These are phyloP conservation scores for Pipistrellus pipistrellus DNA, from an alignment of 2,797 vertebrate species.

Conservation along the genomic window DNA sequence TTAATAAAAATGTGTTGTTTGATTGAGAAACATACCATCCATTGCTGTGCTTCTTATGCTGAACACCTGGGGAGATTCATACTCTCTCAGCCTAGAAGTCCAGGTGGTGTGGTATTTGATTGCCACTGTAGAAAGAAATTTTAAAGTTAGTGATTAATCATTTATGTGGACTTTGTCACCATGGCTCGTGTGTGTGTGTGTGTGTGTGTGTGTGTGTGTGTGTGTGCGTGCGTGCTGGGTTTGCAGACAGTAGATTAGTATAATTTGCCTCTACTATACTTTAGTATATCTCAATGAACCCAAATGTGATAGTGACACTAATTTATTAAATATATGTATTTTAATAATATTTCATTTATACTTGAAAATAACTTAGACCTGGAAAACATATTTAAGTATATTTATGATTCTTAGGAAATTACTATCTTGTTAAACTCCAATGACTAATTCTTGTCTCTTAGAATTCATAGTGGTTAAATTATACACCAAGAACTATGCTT, in stretches of 20 bases:
- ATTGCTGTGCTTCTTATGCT: not conserved
- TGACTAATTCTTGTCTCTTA: conserved; percentile 66
- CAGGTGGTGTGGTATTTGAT: not conserved
- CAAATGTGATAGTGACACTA: not conserved
- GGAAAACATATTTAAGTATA: conserved; percentile 26
- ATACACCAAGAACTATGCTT: conserved; percentile 27
- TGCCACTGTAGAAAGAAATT: conserved; percentile 42
- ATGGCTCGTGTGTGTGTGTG: not conserved
- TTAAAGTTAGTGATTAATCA: conserved; percentile 73
- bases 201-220: not conserved
- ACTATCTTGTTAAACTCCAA: conserved; percentile 23
- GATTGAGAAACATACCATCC: not conserved
- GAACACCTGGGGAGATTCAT: not conserved
- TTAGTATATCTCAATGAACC: not conserved
- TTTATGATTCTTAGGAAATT: conserved; percentile 64
- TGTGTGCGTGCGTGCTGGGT: not conserved
- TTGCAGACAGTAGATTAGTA: not conserved
- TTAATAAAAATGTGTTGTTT: conserved; percentile 32
- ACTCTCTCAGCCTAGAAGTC: not conserved
- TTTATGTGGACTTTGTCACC: conserved; percentile 70
- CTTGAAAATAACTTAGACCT: conserved; percentile 49
- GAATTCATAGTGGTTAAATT: conserved; percentile 70
- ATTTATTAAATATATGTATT: not conserved
- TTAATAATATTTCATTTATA: conserved; percentile 35
- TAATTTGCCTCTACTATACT: not conserved